Conservation (phyloP, 2,113 vertebrate genomes). For the Dolichallabes microphthalmus region DNA sequence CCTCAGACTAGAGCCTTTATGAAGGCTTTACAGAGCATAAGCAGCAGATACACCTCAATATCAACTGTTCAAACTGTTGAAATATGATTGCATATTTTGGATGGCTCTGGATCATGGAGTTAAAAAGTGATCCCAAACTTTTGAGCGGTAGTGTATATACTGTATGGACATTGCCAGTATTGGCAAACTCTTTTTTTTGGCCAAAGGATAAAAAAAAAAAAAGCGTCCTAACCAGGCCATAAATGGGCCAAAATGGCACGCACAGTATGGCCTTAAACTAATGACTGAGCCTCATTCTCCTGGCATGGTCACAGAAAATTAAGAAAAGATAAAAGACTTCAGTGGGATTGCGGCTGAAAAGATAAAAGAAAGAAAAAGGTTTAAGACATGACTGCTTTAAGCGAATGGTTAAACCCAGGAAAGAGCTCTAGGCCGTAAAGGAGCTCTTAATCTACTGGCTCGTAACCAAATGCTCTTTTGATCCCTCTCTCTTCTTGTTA, state of each 20-base stretch:
- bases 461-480: background rate
- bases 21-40: too few relatives aligned
- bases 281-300: constrained; percentile 54
- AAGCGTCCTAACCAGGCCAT: constrained; percentile 49
- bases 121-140: too few relatives aligned
- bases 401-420: constrained; percentile 20
- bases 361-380: constrained; percentile 62
- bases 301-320: constrained; percentile 42
- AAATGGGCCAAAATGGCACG: constrained; percentile 65
- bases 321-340: constrained; percentile 19
- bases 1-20: too few relatives aligned
- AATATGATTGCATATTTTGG: too few relatives aligned
- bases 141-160: too few relatives aligned
- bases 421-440: constrained; percentile 11
- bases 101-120: too few relatives aligned
- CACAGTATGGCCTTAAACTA: constrained; percentile 49
- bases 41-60: too few relatives aligned
- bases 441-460: background rate
- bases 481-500: background rate
- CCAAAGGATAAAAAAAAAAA: constrained; percentile 55
- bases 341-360: constrained; percentile 28
- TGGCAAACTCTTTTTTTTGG: constrained; percentile 51
- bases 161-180: constrained; percentile 21
- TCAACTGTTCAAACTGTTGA: too few relatives aligned
- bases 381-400: constrained; percentile 43